Evolutionary conservation across 30 jellyfish, hydroid and myxozoan species (phyloP).

Genomic region (Clytia hemisphaerica): DNA sequence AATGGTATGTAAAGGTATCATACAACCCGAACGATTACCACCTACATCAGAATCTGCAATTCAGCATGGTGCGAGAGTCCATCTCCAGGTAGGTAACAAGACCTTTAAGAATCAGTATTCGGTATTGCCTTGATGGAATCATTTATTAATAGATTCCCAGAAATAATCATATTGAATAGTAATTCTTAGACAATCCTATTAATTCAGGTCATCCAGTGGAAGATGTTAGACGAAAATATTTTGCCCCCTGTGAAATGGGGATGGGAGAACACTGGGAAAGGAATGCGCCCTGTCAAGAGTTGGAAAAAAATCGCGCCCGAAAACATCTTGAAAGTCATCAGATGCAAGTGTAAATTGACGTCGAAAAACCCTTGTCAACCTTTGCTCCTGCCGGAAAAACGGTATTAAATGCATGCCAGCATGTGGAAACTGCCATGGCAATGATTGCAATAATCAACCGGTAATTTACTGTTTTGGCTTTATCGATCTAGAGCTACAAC

Average conservation of each 20-base stretch:
- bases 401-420: conserved; percentile 31
- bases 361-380: conserved; percentile 35
- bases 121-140: too few relatives aligned
- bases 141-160: conserved; percentile 6
- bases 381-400: conserved; percentile 27
- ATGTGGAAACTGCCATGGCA: conserved; percentile 39
- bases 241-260: too few relatives aligned
- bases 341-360: conserved; percentile 40
- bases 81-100: too few relatives aligned
- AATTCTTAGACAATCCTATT: too few relatives aligned
- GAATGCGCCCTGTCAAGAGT: conserved; percentile 31
- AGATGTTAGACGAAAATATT: too few relatives aligned
- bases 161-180: background rate
- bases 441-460: conserved; percentile 25
- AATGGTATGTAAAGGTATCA: conserved; percentile 32
- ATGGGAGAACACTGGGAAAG: too few relatives aligned
- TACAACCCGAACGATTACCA: conserved; percentile 25
- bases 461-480: too few relatives aligned
- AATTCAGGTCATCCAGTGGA: too few relatives aligned
- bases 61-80: conserved; percentile 26
- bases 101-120: too few relatives aligned
- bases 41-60: conserved; percentile 24
- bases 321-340: conserved; percentile 14
- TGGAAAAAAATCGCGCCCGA: conserved; percentile 33
- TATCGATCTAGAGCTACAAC: too few relatives aligned